Evolutionary conservation across 2,113 vertebrate genomes (phyloP), one percentile per base, ranked within the genome.

Genomic region (Lepisosteus oculatus): DNA sequence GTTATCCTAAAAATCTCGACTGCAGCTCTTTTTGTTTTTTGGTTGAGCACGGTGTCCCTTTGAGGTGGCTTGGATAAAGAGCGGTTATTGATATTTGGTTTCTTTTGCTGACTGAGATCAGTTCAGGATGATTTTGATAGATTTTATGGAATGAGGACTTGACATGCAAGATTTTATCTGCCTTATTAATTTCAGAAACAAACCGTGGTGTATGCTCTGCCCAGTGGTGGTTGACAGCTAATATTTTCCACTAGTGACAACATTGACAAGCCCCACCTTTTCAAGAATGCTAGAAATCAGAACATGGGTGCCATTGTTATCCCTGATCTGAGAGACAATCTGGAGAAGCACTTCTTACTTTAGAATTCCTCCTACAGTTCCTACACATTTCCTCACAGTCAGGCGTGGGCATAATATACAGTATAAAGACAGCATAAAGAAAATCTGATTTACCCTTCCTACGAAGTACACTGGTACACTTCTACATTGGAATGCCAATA

Each of bases 111-210:
- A 51, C 9, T 51, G 47, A 3, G 68, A 17, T 17, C 44, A 9
- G 54, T 29, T 55, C 45, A 54, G 15, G 66, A 54, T 54, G 47
- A 55, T 55, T 67, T 43, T n/a, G n/a, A 51, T 3, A 12, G n/a
- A 54, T 51, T 51, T 5, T 8, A 54, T 6, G 44, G 64, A 66
- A 44, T 5, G 29, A 15, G 62, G 62, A 8, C 9, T 43, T 65
- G 13, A 43, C 42, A 45, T 65, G 42, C 42, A n/a, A 12, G 64
- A 66, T 66, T 43, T 6, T 66, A 66, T 66, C 64, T 66, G 43
- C 29, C 5, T 17, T 67, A 44, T 8, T 67, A 45, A 54, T 51
- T 54, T 13, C 44, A 14, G 51, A 55, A 67, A 54, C 54, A 15
- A 47, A 54, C 12, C 66, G 44, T 51, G 45, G 47, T 67, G 47